Conservation (phyloP, 2,888 invertebrate species). For the Ptychoptera albimana region DNA sequence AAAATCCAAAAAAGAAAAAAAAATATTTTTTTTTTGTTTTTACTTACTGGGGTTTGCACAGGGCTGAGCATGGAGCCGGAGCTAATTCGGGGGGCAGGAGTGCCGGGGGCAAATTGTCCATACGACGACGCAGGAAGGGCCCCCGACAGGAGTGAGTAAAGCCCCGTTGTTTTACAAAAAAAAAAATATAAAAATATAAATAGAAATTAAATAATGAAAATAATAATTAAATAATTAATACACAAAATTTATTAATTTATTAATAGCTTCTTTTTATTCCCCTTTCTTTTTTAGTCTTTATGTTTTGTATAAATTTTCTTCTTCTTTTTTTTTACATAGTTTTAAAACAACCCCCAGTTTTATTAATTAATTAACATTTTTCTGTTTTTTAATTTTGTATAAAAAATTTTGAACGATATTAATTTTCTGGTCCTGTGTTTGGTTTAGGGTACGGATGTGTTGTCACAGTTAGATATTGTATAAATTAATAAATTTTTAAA, state of each 20-base stretch:
- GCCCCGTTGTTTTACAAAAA: conserved; percentile 2
- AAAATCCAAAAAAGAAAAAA: neutral
- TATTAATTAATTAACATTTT: no score
- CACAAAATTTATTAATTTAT: neutral
- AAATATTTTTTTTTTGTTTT: neutral
- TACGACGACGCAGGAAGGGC: conserved; percentile 15
- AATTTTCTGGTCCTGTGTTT: no score
- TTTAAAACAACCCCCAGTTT: no score
- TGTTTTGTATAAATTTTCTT: no score
- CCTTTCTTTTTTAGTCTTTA: no score
- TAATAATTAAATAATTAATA: no score
- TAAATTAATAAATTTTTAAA: no score
- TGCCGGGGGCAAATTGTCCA: conserved; percentile 14
- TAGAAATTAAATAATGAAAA: neutral
- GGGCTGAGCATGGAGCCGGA: conserved; percentile 14
- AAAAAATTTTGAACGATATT: no score
- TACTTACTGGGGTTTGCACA: conserved; percentile 4
- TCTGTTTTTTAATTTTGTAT: no score
- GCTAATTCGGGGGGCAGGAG: conserved; percentile 7
- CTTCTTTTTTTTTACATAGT: no score
- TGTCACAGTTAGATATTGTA: no score
- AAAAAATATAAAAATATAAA: conserved; percentile 9
- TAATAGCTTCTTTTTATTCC: neutral
- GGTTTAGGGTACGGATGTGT: no score
- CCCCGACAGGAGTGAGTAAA: conserved; percentile 16